Base-by-base conservation (phyloP, 2,888 invertebrate genomes). In the Leptopilina myrica region DNA sequence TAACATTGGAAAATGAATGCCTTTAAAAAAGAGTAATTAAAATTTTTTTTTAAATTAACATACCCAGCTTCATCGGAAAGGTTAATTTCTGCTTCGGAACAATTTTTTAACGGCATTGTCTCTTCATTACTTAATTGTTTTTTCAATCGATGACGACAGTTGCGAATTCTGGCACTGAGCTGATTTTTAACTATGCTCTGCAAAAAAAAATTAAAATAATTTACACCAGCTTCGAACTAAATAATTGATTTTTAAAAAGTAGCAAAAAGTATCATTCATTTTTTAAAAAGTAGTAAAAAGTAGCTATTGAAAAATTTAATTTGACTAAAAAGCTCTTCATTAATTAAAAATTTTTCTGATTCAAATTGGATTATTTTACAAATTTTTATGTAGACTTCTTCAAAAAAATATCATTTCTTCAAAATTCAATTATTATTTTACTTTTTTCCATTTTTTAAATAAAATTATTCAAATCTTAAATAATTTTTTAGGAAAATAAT, bases 181-280 rank as follows among this genome's bases (percentile, higher is more conserved):
- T 76, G 76, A n/a, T 40, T 64, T 64, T 76, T 76, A 15, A 76
- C 62, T 64, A 76, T 62, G 43, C 76, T 64, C 76, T 64, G 11
- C 12, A 64, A 20, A 33, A 6, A 6, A 76, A 76, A 14, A 59
- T 62, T 40, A 62, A 76, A 33, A 43, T 56, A 56, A 56, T 56
- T 56, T 56, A 56, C 56, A 56, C 33, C 2, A 33, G 4, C 2
- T 33, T 33, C 33, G 33, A 33, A 33, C 1, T 33, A 33, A 33
- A 33, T 33, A 33, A 33, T 14, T 56, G 0, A 56, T 56, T 56
- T 12, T 56, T 56, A 33, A 33, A 33, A 33, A 33, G 33, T 33
- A 33, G 33, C 33, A 33, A 33, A 33, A 4, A 33, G 33, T 4
- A 33, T 33, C 33, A 33, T 33, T 33, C 2, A 33, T 33, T 33